A percentile compares a stretch with the other conserved stretches of the same genome.
phyloP scores from a whole-genome alignment of 2,113 vertebrate genomes.

The Bucco capensis region DNA sequence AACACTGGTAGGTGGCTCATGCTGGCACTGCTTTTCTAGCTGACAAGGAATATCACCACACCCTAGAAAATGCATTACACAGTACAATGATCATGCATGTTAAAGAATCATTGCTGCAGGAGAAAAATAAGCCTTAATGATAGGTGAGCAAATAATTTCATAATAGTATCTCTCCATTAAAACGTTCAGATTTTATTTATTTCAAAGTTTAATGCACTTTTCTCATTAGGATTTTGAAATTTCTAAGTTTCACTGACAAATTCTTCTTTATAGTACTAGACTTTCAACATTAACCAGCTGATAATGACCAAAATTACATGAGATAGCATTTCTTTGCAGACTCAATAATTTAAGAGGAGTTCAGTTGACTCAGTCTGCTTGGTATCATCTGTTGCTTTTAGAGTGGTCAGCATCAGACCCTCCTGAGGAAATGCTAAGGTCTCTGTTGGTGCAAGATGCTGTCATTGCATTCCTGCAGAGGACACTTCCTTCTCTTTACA shows the following conservation, averaged over 20 bases:
- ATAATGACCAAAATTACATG: not conserved
- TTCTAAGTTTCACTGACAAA: not conserved
- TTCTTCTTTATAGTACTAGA: not conserved
- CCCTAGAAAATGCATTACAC: slow-evolving; percentile 32
- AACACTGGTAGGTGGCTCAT: not conserved
- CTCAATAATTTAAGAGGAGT: not conserved
- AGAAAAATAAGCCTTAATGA: slow-evolving; percentile 3
- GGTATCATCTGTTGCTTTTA: not conserved
- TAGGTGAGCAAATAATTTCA: not conserved
- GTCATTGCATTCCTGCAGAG: not conserved
- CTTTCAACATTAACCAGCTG: not conserved
- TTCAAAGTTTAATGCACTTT: not conserved
- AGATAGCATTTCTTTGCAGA: not conserved
- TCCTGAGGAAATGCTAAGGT: not conserved
- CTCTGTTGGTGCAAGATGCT: not conserved
- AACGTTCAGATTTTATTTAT: not conserved
- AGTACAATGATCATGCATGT: not conserved
- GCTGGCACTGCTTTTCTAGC: slow-evolving; percentile 13
- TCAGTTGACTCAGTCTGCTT: not conserved
- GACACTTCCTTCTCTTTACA: not conserved
- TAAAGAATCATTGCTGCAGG: slow-evolving; percentile 5
- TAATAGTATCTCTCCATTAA: not conserved
- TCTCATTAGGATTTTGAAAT: not conserved
- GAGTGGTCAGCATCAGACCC: not conserved
- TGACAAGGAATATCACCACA: slow-evolving; percentile 38